phyloP scores from a whole-genome alignment of 1,140 invertebrate genomes.

The Pachyrhynchus sulphureomaculatus region DNA sequence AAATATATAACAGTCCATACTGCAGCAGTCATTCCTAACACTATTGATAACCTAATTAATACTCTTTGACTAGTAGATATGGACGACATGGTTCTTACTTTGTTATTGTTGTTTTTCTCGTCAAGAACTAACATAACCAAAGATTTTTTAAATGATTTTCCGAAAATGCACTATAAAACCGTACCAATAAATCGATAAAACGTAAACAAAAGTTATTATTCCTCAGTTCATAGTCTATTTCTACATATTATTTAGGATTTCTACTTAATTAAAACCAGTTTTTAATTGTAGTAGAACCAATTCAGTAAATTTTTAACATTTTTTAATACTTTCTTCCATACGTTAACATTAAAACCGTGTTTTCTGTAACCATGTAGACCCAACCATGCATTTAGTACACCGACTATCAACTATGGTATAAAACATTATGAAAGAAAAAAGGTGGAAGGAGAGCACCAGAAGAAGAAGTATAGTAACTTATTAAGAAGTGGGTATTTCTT shows the following conservation, averaged over 20 bases:
- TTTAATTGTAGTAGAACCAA: too few relatives aligned
- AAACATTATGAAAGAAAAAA: conserved; percentile 25
- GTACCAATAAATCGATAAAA: too few relatives aligned
- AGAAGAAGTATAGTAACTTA: not conserved
- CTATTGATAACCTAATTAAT: conserved; percentile 41
- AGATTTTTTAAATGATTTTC: not conserved
- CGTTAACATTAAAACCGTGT: too few relatives aligned
- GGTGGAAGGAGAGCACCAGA: conserved; percentile 12
- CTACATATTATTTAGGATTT: too few relatives aligned
- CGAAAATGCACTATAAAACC: not conserved
- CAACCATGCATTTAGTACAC: not conserved
- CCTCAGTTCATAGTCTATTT: not conserved
- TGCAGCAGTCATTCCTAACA: conserved; percentile 56
- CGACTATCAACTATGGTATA: not conserved
- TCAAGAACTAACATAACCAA: conserved; percentile 14
- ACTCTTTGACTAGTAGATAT: conserved; percentile 26
- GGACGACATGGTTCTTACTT: conserved; percentile 8
- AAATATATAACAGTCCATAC: conserved; percentile 68
- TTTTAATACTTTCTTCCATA: too few relatives aligned
- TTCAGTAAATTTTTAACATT: too few relatives aligned
- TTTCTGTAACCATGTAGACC: not conserved
- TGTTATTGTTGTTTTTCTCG: conserved; percentile 15
- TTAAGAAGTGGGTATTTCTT: too few relatives aligned
- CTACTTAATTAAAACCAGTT: too few relatives aligned
- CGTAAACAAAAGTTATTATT: too few relatives aligned